These are phyloP conservation scores for Athalia rosae DNA, from an alignment of 2,888 invertebrate genomes.

Conservation along the genomic window DNA sequence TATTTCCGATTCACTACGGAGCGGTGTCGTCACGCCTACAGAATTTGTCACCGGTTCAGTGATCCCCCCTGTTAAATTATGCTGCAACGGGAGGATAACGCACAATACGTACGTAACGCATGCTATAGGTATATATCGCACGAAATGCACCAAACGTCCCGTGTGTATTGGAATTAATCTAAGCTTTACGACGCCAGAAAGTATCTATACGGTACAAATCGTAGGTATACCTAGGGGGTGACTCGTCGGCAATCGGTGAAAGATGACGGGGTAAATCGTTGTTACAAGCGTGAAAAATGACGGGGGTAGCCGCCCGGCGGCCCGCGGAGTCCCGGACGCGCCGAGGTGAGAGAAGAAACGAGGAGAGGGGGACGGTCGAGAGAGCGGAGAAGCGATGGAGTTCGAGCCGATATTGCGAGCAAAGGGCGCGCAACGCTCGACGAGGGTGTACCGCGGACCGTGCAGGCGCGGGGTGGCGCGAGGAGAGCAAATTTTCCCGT, in stretches of 20 bases:
- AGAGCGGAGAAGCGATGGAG: too few relatives aligned
- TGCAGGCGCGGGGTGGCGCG: too few relatives aligned
- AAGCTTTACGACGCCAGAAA: not conserved
- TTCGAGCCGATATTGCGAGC: too few relatives aligned
- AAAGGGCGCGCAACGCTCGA: too few relatives aligned
- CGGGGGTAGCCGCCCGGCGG: conserved; percentile 49
- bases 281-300: conserved; percentile 56
- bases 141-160: not conserved
- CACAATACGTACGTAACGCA: not conserved
- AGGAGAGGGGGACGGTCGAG: too few relatives aligned
- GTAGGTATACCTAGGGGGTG: conserved; percentile 46
- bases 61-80: not conserved
- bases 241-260: conserved; percentile 51
- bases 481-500: conserved; percentile 54
- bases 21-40: conserved; percentile 26
- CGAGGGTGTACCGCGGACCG: too few relatives aligned
- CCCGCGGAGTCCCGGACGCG: not conserved
- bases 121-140: too few relatives aligned
- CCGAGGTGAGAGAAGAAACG: too few relatives aligned
- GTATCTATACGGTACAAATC: too few relatives aligned
- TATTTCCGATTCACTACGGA: conserved; percentile 14
- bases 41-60: conserved; percentile 41
- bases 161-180: not conserved
- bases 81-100: not conserved
- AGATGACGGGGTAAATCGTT: conserved; percentile 53